These are phyloP conservation scores for Suricata suricatta DNA, from an alignment of 2,113 vertebrate species.

Conservation along the genomic window DNA sequence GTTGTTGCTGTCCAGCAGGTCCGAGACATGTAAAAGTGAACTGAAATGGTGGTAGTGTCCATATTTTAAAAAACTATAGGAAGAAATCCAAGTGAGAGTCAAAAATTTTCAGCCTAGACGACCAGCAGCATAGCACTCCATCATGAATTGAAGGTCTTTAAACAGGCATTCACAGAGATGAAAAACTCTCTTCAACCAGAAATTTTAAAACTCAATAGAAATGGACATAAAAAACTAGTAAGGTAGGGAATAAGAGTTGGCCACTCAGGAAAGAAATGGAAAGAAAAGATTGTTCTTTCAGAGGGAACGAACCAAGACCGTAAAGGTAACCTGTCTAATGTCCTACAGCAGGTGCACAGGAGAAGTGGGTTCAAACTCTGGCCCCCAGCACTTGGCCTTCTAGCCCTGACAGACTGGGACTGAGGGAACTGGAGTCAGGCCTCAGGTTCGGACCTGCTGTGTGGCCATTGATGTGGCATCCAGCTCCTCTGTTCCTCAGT, in stretches of 20 bases:
- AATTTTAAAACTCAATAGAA: not conserved
- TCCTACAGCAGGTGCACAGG: not conserved
- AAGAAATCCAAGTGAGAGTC: not conserved
- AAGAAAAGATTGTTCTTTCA: not conserved
- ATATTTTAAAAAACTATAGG: not conserved
- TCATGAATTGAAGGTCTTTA: not conserved
- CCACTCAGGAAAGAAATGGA: not conserved
- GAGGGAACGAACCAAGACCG: not conserved
- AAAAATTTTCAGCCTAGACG: not conserved
- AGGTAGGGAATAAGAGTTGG: not conserved
- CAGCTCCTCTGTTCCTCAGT: not conserved
- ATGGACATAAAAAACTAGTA: not conserved
- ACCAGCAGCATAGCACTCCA: not conserved
- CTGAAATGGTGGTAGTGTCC: not conserved
- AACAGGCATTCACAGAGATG: not conserved
- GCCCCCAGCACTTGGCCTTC: not conserved
- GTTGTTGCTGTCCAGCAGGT: not conserved
- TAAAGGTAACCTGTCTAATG: not conserved
- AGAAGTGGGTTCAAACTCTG: not conserved
- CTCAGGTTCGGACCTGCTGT: not conserved
- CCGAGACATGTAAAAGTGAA: not conserved
- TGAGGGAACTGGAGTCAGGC: not conserved
- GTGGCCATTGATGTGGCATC: not conserved
- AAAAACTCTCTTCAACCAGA: not conserved
- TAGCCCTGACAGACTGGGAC: not conserved